Base-by-base conservation (phyloP, 2,113 vertebrate species). In the Hiodon alosoides region DNA sequence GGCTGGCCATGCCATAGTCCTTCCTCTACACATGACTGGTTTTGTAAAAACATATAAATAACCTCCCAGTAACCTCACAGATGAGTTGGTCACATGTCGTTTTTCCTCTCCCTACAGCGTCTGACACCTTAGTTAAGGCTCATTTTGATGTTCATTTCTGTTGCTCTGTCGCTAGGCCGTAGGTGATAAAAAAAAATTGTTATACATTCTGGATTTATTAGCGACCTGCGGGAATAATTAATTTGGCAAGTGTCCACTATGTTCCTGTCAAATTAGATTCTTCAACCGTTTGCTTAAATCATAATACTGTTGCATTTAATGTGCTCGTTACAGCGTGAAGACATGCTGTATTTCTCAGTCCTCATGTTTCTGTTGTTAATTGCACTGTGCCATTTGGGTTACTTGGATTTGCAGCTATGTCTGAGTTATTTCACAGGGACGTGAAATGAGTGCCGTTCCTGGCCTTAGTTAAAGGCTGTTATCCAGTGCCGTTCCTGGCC, bases 171-270 rank as follows among this genome's bases (percentile, higher is more conserved):
- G 69, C 73, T 69, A 79, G 46, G 16, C 72, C 58, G n/a, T 52
- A 47, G 52, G 76, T 57, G 48, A 65, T 71, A 75, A 75, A 65
- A 69, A 67, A 72, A 17, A 31, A 31, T 31, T 69, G 50, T 48
- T 81, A 46, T 59, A 64, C 59, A 46, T 70, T 31, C n/a, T 13
- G 70, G 75, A 77, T 78, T 79, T 74, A 70, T 66, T 67, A 73
- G 55, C 73, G 13, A 54, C 78, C 78, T 66, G 67, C 70, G 70
- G 79, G 69, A 73, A 57, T 79, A 79, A 82, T 80, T 81, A 73
- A 74, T 80, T 79, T 81, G 77, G 79, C 78, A 77, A 67, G 61
- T 73, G 68, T 80, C 78, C 73, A 72, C 62, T 65, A 77, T 68
- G 57, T 81, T 62, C 75, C 57, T 78, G 78, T 81, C 80, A 78